These are phyloP conservation scores for Nasonia oneida DNA, from an alignment of 2,888 invertebrate genomes.

Conservation along the genomic window DNA sequence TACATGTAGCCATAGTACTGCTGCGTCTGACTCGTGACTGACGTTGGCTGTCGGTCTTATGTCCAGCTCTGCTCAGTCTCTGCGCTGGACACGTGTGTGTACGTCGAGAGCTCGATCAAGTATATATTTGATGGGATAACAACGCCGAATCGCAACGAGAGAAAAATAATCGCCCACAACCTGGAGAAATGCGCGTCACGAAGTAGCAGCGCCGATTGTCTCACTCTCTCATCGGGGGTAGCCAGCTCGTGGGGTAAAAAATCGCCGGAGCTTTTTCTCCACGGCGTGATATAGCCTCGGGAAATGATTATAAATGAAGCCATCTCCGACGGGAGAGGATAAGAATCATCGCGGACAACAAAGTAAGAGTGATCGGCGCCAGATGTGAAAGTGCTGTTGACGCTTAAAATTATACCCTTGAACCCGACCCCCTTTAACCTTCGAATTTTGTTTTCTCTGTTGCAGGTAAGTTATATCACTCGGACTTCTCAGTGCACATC, in stretches of 20 bases:
- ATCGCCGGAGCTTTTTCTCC: slow-evolving; percentile 19
- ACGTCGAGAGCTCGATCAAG: not conserved
- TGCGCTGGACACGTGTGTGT: not conserved
- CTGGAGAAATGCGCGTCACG: slow-evolving; percentile 41
- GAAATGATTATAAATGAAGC: slow-evolving; percentile 79
- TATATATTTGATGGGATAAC: not conserved
- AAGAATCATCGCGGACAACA: slow-evolving; percentile 71
- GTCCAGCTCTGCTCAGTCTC: slow-evolving; percentile 59
- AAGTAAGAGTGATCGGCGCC: slow-evolving; percentile 78
- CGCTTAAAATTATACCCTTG: not conserved
- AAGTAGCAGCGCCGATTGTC: not conserved
- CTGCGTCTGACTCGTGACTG: slow-evolving; percentile 57
- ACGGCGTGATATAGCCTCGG: slow-evolving; percentile 70
- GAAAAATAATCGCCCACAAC: not conserved
- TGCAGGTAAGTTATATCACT: slow-evolving; percentile 37
- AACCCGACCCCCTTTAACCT: not conserved
- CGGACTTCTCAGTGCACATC: not conserved
- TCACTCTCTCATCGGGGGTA: not conserved
- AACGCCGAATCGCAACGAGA: not conserved
- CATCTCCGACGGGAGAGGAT: slow-evolving; percentile 68
- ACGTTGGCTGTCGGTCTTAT: slow-evolving; percentile 66
- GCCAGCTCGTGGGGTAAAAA: slow-evolving; percentile 29
- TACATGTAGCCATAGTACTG: not conserved
- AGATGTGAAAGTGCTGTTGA: slow-evolving; percentile 73
- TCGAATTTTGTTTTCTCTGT: not conserved